Evolutionary conservation across 2,888 invertebrate genomes (phyloP).

Genomic region (Euzophera pinguis): DNA sequence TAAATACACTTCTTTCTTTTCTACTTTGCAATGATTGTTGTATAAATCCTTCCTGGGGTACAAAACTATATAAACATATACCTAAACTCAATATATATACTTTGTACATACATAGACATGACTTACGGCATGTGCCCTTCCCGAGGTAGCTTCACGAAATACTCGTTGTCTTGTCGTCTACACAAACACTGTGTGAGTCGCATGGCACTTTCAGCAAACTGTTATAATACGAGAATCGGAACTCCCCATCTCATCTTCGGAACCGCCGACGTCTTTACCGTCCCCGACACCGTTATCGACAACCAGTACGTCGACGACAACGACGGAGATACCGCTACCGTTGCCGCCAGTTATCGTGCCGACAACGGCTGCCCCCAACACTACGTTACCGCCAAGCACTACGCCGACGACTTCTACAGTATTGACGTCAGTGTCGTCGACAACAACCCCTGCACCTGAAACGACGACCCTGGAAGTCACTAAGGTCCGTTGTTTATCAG

Average conservation of each 20-base stretch:
- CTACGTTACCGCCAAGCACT: slow-evolving; percentile 18
- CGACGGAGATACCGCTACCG: slow-evolving; percentile 29
- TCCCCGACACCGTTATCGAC: slow-evolving; percentile 37
- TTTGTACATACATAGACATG: slow-evolving; percentile 14
- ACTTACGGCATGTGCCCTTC: neutral
- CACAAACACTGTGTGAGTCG: slow-evolving; percentile 70
- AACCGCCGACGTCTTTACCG: slow-evolving; percentile 39
- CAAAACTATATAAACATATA: neutral
- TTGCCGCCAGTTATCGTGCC: slow-evolving; percentile 20
- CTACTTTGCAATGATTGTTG: neutral
- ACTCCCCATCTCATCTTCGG: slow-evolving; percentile 51
- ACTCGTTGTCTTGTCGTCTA: slow-evolving; percentile 52
- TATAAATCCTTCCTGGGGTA: neutral
- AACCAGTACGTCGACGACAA: slow-evolving; percentile 34
- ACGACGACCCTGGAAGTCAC: slow-evolving; percentile 59
- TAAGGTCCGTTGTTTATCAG: slow-evolving; percentile 45
- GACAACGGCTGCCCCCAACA: slow-evolving; percentile 13
- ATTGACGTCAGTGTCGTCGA: slow-evolving; percentile 36
- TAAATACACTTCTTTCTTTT: neutral
- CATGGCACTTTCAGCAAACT: slow-evolving; percentile 79
- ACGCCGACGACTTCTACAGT: slow-evolving; percentile 31
- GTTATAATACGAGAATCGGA: slow-evolving; percentile 72
- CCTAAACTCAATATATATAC: too few species aligned
- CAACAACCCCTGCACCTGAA: slow-evolving; percentile 49
- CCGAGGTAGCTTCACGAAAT: neutral